These are phyloP conservation scores for Neoscelio sp. DNA, from an alignment of 2,888 invertebrate species.

Conservation along the genomic window DNA sequence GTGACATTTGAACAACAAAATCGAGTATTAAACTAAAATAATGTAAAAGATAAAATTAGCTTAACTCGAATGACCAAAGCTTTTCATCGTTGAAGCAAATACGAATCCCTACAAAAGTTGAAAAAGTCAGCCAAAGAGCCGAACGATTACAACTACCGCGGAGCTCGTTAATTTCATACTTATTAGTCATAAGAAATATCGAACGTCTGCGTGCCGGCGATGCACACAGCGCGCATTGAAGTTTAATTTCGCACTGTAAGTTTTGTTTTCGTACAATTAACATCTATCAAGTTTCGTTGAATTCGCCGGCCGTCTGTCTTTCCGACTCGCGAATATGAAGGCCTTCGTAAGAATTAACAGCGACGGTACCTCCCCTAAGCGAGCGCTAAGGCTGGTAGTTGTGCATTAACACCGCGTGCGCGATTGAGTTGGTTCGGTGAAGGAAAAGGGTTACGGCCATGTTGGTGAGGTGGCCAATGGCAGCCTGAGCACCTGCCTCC, in stretches of 20 bases:
- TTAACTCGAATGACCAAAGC: constrained; percentile 5
- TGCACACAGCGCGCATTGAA: not conserved
- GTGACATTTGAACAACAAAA: no score
- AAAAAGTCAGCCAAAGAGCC: no score
- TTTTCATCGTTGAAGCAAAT: no score
- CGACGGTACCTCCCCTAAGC: constrained; percentile 68
- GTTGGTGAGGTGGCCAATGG: constrained; percentile 83
- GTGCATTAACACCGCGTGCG: constrained; percentile 75
- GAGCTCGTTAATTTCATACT: not conserved
- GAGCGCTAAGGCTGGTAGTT: constrained; percentile 69
- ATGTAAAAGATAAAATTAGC: not conserved
- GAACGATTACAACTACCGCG: no score
- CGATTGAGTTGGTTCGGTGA: constrained; percentile 73
- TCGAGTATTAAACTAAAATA: no score
- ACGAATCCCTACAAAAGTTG: no score
- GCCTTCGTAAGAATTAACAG: constrained; percentile 63
- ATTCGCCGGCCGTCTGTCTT: constrained; percentile 49
- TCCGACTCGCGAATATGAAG: constrained; percentile 54
- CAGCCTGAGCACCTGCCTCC: constrained; percentile 82
- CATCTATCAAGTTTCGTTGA: constrained; percentile 40
- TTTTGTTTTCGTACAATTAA: constrained; percentile 43
- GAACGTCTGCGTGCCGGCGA: not conserved
- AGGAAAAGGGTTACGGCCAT: constrained; percentile 81
- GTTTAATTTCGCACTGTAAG: constrained; percentile 24
- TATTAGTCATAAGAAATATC: not conserved